Conservation (phyloP, 2,888 invertebrate genomes). For the Alitta virens region DNA sequence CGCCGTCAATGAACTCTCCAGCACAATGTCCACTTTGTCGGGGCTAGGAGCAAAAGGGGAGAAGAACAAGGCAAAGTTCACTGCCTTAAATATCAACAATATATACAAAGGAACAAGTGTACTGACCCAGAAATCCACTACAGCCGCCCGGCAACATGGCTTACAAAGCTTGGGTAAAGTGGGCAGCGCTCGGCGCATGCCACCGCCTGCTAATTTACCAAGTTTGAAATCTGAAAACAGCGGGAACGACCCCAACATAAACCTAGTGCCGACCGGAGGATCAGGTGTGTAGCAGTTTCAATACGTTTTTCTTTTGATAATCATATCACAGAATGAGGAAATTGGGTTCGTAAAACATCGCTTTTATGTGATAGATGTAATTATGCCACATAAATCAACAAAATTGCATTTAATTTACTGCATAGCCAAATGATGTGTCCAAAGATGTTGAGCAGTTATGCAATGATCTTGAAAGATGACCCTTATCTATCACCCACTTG, state of each 20-base stretch:
- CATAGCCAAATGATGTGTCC: too few species aligned
- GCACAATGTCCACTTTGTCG: conserved; percentile 95
- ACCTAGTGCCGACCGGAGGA: conserved; percentile 75
- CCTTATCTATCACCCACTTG: too few species aligned
- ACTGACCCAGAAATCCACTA: conserved; percentile 56
- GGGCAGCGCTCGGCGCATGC: conserved; percentile 90
- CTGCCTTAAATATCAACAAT: conserved; percentile 96
- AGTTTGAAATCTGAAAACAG: conserved; percentile 95
- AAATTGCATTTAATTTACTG: too few species aligned
- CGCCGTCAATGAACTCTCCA: conserved; percentile 82
- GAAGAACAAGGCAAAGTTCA: conserved; percentile 92
- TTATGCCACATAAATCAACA: too few species aligned
- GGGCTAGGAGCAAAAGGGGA: conserved; percentile 79
- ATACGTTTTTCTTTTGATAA: too few species aligned
- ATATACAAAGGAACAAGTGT: conserved; percentile 72
- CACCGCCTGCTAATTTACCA: conserved; percentile 90
- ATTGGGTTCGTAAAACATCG: too few species aligned
- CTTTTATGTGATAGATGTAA: too few species aligned
- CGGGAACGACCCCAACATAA: conserved; percentile 75
- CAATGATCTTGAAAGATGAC: too few species aligned
- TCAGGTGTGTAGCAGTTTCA: conserved; percentile 52
- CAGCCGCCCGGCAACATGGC: conserved; percentile 85
- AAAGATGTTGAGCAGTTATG: too few species aligned
- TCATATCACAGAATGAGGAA: too few species aligned
- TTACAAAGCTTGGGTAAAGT: conserved; percentile 99